A percentile compares a stretch with the other conserved stretches of the same genome.
These are phyloP conservation scores for Actinostola sp. DNA, from an alignment of 92 coral and sea anemone genomes.

Conservation along the genomic window DNA sequence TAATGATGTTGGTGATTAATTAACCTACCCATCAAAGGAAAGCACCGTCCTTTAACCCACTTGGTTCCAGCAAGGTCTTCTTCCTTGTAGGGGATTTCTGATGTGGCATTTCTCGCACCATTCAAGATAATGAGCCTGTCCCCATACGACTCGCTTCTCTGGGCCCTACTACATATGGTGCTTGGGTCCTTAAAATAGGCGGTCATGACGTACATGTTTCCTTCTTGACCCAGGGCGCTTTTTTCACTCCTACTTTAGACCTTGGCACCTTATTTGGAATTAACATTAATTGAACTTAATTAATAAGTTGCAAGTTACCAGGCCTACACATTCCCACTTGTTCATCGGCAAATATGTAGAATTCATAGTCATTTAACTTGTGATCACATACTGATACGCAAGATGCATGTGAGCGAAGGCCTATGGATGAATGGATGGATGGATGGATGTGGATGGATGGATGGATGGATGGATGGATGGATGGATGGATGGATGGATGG, in stretches of 20 bases:
- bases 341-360: no score
- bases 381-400: no score
- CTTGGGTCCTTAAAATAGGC: constrained; percentile 85
- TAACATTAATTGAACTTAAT: background rate
- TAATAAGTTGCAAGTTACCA: background rate
- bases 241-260: constrained; percentile 40
- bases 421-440: no score
- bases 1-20: background rate
- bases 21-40: constrained; percentile 77
- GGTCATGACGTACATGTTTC: constrained; percentile 79
- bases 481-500: no score
- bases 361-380: no score
- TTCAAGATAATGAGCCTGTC: constrained; percentile 83
- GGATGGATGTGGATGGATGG: no score
- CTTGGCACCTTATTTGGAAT: constrained; percentile 56
- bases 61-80: constrained; percentile 64
- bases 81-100: constrained; percentile 75
- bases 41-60: constrained; percentile 89
- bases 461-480: no score
- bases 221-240: constrained; percentile 77
- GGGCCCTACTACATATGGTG: constrained; percentile 69
- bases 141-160: constrained; percentile 51
- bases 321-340: background rate
- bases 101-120: constrained; percentile 46
- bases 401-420: no score